Base-by-base conservation (phyloP, 1,140 invertebrate species). In the Helicoverpa zea region DNA sequence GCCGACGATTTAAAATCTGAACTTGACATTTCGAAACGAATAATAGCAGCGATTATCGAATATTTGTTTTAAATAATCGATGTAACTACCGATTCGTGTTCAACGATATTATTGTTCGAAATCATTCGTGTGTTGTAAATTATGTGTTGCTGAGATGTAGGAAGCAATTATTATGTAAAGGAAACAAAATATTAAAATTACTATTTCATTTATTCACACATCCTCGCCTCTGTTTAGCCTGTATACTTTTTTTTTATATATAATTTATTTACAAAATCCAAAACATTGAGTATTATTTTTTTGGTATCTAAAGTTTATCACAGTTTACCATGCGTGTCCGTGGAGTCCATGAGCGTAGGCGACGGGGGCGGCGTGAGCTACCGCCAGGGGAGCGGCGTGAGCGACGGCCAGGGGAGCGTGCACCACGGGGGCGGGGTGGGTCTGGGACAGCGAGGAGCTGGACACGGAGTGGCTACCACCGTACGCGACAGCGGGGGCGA, bases 141-240 rank as follows among this genome's bases (percentile, higher is more conserved):
- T 63, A 2, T 16, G 14, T 30, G n/a, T 1, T 66, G 9, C 11
- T 66, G 29, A 14, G 59, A 4, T 43, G 13, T 63, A 11, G 29
- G 30, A 63, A 35, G 29, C 13, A 13, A 30, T 30, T 14, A 63
- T 30, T 63, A 35, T 63, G 29, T 63, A 30, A 76, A 58, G 47
- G 12, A 61, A 61, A 88, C 81, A 84, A 77, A 76, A 75, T 59
- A 49, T 82, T 88, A 87, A 87, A 88, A 84, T 92, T 91, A 93
- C 88, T 89, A 90, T 91, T 90, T 89, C 92, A 91, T 94, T 94
- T 94, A 94, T 94, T 94, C 90, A 93, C 93, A 92, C 92, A 93
- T 94, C 92, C 93, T 94, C 92, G 91, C 93, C 89, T 91, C 86
- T 86, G 81, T 76, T 56, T 90, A 88, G 86, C 88, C 89, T 91